Evolutionary conservation across 2,888 invertebrate species (phyloP).

Genomic region (Euproctis similis): DNA sequence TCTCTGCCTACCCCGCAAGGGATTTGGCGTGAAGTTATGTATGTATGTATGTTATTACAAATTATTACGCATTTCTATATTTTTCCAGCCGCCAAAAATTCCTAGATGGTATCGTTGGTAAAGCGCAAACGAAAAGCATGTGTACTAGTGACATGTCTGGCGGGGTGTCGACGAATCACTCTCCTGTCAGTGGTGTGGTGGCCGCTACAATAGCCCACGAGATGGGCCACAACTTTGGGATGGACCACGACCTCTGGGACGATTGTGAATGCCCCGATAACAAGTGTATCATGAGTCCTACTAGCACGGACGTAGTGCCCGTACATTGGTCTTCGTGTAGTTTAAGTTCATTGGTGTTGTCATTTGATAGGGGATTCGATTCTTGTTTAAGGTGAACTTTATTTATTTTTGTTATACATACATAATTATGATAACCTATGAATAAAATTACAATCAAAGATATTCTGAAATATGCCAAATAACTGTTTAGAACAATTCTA

Average conservation of each 20-base stretch:
- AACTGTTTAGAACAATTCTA: no score
- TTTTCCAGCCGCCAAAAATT: constrained; percentile 87
- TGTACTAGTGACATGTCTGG: constrained; percentile 89
- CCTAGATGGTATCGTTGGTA: constrained; percentile 95
- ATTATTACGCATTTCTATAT: background rate
- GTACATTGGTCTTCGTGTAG: constrained; percentile 97
- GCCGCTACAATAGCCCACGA: constrained; percentile 8
- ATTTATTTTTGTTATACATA: no score
- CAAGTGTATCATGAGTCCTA: constrained; percentile 73
- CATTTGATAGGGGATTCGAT: constrained; percentile 97
- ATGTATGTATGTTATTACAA: no score
- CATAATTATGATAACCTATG: no score
- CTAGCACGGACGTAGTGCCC: constrained; percentile 79
- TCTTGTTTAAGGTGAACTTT: constrained; percentile 80
- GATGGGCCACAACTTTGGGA: constrained; percentile 9
- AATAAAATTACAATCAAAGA: no score
- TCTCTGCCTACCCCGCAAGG: no score
- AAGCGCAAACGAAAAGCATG: constrained; percentile 96
- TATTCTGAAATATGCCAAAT: no score
- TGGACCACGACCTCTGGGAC: constrained; percentile 27
- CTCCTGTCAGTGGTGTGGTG: background rate
- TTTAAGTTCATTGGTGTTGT: constrained; percentile 87
- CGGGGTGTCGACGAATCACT: constrained; percentile 2
- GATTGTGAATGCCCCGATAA: constrained; percentile 91
- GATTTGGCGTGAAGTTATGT: no score